A percentile compares a stretch with the other conserved stretches of the same genome.
Evolutionary conservation across 2,888 invertebrate genomes (phyloP).

Genomic region (Plusia festucae): DNA sequence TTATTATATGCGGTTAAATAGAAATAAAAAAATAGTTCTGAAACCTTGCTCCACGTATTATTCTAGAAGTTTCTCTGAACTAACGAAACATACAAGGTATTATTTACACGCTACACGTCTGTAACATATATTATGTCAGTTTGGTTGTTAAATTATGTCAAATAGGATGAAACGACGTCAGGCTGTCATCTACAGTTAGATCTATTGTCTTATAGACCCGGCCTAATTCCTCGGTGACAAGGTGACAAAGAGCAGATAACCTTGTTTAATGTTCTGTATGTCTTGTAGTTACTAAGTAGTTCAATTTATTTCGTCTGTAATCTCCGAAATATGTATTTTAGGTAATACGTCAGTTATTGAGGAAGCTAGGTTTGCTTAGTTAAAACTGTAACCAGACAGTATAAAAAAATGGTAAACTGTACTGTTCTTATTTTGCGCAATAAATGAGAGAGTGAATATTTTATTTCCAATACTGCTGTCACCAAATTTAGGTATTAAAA

Average conservation of each 20-base stretch:
- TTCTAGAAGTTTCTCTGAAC: background rate
- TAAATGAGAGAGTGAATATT: too few relatives aligned
- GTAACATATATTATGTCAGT: slow-evolving; percentile 32
- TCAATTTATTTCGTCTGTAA: background rate
- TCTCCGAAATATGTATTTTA: too few relatives aligned
- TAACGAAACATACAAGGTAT: background rate
- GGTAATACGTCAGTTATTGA: too few relatives aligned
- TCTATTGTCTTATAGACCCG: slow-evolving; percentile 35
- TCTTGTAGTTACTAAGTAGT: background rate
- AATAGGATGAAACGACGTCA: slow-evolving; percentile 25
- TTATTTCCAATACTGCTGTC: too few relatives aligned
- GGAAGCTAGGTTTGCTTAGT: too few relatives aligned
- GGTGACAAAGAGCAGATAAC: slow-evolving; percentile 9
- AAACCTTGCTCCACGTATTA: background rate
- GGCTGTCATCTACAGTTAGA: slow-evolving; percentile 40
- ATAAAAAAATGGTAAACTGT: background rate
- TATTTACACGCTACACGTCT: slow-evolving; percentile 8
- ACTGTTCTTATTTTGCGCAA: too few relatives aligned
- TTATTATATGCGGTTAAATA: too few relatives aligned
- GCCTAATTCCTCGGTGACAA: slow-evolving; percentile 25
- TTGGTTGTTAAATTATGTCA: slow-evolving; percentile 31
- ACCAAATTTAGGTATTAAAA: too few relatives aligned
- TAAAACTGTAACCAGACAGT: too few relatives aligned
- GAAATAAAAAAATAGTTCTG: too few relatives aligned
- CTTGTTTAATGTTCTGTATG: background rate